Evolutionary conservation across 1,140 invertebrate genomes (phyloP), one percentile per base, ranked within the genome.

Genomic region (Dreissena polymorpha): DNA sequence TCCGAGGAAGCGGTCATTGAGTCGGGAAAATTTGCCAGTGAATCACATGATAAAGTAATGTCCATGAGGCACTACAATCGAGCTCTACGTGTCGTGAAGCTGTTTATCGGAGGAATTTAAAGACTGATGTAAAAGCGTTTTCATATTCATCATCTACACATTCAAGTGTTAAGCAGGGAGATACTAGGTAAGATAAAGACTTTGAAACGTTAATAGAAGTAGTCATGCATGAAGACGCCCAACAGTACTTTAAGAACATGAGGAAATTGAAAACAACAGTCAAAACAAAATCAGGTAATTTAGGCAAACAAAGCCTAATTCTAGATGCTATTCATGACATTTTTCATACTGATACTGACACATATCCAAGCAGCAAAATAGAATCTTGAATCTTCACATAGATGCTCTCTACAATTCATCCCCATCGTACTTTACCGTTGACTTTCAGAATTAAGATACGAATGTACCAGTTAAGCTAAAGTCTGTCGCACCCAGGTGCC

Each of bases 41-140:
- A 83, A 0, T 87, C 84, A n/a, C 63, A 87, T 14, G 75, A 73
- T n/a, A 65, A 70, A 25, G 73, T 88, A 18, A 25, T 86, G 29
- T 73, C 70, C 27, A 87, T 85, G 25, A 76, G 70, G 60, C 81
- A 86, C n/a, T 89, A 87, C 70, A 89, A 86, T 67, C 18, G 87
- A 18, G 83, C 76, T 71, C 29, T 87, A 55, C 12, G 83, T 12
- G 25, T 83, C 0, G 79, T 87, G 60, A 89, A 89, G 64, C 12
- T 88, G 7, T 55, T 74, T 6, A 84, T 67, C 76, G 84, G 87
- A 78, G 84, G 77, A 16, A n/a, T 87, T n/a, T 50, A 71, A n/a
- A 25, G 85, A 29, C n/a, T 88, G 57, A 7, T 50, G 7, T 7
- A 29, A 39, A 53, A 74, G 12, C 6, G 27, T 14, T 74, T 60